Evolutionary conservation across 2,113 vertebrate species (phyloP).

Genomic region (Gasterosteus nipponicus): DNA sequence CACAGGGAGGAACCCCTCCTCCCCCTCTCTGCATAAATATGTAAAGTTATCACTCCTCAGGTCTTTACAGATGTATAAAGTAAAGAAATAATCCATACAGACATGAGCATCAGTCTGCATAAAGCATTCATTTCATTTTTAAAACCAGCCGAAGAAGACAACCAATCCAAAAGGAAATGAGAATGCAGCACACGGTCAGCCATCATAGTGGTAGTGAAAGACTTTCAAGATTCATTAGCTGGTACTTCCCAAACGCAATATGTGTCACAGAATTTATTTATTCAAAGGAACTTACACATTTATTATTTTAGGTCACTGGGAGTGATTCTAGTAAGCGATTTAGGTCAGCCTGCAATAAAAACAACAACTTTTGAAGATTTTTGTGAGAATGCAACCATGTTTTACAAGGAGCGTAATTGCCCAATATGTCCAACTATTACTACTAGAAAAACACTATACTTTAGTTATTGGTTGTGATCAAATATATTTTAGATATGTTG

Average conservation of each 20-base stretch:
- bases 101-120: slow-evolving; percentile 41
- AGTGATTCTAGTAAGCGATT: background rate
- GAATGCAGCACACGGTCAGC: slow-evolving; percentile 43
- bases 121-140: slow-evolving; percentile 58
- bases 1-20: background rate
- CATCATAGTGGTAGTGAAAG: slow-evolving; percentile 21
- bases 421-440: background rate
- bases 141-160: slow-evolving; percentile 38
- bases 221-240: slow-evolving; percentile 24
- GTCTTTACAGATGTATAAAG: slow-evolving; percentile 20
- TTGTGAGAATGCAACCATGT: too few relatives aligned
- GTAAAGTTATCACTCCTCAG: slow-evolving; percentile 9
- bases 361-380: background rate
- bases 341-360: too few relatives aligned
- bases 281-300: slow-evolving; percentile 5
- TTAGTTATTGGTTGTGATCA: background rate
- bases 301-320: slow-evolving; percentile 1
- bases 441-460: background rate
- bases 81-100: slow-evolving; percentile 46
- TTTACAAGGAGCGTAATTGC: background rate
- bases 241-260: slow-evolving; percentile 10
- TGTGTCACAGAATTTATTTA: slow-evolving; percentile 15
- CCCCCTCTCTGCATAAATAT: slow-evolving; percentile 8
- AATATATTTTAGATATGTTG: background rate
- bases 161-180: slow-evolving; percentile 48